phyloP scores from a whole-genome alignment of 2,113 vertebrate genomes.

The Bubalus kerabau region DNA sequence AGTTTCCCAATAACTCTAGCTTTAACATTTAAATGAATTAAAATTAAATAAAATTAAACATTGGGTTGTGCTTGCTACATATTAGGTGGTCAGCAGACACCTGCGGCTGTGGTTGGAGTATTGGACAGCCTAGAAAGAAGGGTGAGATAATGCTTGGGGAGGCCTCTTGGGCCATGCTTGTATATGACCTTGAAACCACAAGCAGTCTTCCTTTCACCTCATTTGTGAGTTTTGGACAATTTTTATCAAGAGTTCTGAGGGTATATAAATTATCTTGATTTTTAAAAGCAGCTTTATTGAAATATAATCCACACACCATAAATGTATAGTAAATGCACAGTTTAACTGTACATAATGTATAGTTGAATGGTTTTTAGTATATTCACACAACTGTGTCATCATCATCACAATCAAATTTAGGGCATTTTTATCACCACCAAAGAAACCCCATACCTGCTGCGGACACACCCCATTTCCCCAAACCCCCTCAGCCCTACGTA shows the following conservation, averaged over 20 bases:
- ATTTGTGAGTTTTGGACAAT: not conserved
- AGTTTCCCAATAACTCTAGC: not conserved
- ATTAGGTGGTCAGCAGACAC: not conserved
- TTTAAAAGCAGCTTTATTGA: not conserved
- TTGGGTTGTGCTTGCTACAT: not conserved
- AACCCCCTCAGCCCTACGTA: accelerated
- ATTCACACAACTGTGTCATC: not conserved
- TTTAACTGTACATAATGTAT: not conserved
- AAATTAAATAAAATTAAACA: not conserved
- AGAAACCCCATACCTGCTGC: not conserved
- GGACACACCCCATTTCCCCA: not conserved
- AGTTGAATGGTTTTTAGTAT: not conserved
- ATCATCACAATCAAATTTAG: not conserved
- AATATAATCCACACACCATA: not conserved
- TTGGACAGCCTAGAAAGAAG: not conserved
- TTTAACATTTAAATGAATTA: not conserved
- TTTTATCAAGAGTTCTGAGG: not conserved
- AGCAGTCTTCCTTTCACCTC: not conserved
- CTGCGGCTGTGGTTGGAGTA: not conserved
- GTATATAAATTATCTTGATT: not conserved
- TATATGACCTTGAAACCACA: not conserved
- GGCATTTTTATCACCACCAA: not conserved
- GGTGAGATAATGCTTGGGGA: not conserved
- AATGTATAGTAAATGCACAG: not conserved
- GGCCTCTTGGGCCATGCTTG: not conserved